phyloP scores from a whole-genome alignment of 2,113 vertebrate species.

The Dromiciops gliroides region DNA sequence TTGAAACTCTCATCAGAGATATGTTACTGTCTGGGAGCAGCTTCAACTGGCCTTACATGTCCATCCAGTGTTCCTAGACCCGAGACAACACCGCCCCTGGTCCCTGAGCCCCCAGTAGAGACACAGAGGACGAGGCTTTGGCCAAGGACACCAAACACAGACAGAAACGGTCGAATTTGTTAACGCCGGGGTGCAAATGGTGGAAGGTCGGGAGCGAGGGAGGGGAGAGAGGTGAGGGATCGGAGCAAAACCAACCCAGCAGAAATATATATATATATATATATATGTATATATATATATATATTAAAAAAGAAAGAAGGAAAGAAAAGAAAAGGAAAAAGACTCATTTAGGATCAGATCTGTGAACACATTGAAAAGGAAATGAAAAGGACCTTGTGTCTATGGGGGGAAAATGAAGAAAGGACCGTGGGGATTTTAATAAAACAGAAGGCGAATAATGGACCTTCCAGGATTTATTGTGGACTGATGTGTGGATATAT shows the following conservation, averaged over 20 bases:
- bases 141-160: slow-evolving; percentile 67
- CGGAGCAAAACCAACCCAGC: slow-evolving; percentile 64
- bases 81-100: slow-evolving; percentile 78
- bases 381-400: slow-evolving; percentile 76
- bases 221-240: slow-evolving; percentile 64
- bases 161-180: slow-evolving; percentile 79
- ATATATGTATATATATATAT: too few relatives aligned
- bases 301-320: too few relatives aligned
- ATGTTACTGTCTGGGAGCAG: slow-evolving; percentile 99
- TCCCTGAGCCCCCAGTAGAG: slow-evolving; percentile 66
- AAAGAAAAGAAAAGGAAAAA: slow-evolving; percentile 27
- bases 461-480: slow-evolving; percentile 89
- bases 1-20: slow-evolving; percentile 99
- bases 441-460: slow-evolving; percentile 84
- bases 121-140: slow-evolving; percentile 78
- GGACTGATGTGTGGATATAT: slow-evolving; percentile 96
- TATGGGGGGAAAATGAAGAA: slow-evolving; percentile 78
- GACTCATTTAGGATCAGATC: slow-evolving; percentile 79
- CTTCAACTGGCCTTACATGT: slow-evolving; percentile 99
- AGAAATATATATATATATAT: slow-evolving; percentile 69
- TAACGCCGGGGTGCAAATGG: slow-evolving; percentile 40
- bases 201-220: slow-evolving; percentile 50
- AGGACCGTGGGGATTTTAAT: slow-evolving; percentile 86
- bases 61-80: slow-evolving; percentile 98
- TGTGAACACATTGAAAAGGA: slow-evolving; percentile 72